Percentiles rank a stretch among this genome's conserved stretches.
Conservation (phyloP, 2,113 vertebrate genomes). For the Anthoscopus minutus region DNA sequence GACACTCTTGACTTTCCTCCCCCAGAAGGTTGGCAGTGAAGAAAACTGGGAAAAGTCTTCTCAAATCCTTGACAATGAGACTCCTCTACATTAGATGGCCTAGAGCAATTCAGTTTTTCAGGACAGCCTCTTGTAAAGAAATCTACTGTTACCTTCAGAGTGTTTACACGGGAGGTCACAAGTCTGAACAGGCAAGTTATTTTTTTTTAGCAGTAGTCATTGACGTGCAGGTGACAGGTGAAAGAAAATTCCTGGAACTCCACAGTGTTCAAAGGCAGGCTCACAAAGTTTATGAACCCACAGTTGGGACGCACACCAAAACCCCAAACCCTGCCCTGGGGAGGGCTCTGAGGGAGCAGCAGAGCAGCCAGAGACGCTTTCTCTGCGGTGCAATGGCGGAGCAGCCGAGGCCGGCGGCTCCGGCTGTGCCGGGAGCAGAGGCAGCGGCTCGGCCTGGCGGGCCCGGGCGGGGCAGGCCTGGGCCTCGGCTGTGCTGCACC, state of each 20-base stretch:
- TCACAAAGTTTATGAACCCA: not conserved
- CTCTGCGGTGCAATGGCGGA: not conserved
- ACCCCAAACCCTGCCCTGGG: not conserved
- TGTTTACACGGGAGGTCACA: not conserved
- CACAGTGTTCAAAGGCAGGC: not conserved
- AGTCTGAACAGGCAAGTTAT: slow-evolving; percentile 1
- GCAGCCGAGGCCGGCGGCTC: not conserved
- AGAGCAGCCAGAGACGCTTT: not conserved
- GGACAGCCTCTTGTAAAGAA: not conserved
- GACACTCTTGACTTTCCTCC: not conserved
- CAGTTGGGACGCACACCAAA: not conserved
- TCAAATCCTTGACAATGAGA: slow-evolving; percentile 29
- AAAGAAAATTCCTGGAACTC: slow-evolving; percentile 3
- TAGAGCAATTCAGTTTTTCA: not conserved
- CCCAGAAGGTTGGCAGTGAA: not conserved
- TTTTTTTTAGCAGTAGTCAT: not conserved
- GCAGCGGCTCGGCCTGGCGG: too few relatives aligned
- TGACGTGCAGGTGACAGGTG: not conserved
- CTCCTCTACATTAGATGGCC: not conserved
- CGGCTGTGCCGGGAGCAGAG: too few relatives aligned
- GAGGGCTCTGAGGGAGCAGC: not conserved
- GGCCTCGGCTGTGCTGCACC: not conserved
- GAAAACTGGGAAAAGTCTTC: not conserved
- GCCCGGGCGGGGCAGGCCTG: not conserved
- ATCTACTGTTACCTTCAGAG: not conserved